These are phyloP conservation scores for Siniperca scherzeri DNA, from an alignment of 2,797 vertebrate species.

Conservation along the genomic window DNA sequence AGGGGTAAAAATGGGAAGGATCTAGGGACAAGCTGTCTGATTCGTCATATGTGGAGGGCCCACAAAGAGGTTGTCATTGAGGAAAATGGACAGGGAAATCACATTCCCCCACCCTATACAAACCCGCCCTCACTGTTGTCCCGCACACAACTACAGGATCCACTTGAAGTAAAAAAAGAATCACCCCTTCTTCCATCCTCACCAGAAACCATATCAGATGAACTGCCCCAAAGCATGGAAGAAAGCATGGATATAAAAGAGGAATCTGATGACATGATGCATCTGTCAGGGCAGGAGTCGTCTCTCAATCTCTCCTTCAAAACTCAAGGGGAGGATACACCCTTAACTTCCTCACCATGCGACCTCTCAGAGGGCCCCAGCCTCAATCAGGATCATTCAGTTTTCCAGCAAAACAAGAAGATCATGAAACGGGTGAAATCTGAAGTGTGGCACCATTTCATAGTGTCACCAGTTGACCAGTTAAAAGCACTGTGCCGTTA, in stretches of 20 bases:
- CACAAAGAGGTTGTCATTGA: slow-evolving; percentile 96
- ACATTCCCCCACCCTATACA: slow-evolving; percentile 92
- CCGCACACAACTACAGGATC: slow-evolving; percentile 86
- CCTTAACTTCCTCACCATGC: slow-evolving; percentile 86
- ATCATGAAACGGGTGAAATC: slow-evolving; percentile 96
- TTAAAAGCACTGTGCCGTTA: slow-evolving; percentile 96
- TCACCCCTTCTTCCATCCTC: slow-evolving; percentile 84
- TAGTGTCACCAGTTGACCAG: slow-evolving; percentile 93
- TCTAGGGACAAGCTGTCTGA: slow-evolving; percentile 97
- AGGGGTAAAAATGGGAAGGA: slow-evolving; percentile 98
- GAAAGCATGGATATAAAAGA: slow-evolving; percentile 83
- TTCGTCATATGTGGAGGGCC: slow-evolving; percentile 98
- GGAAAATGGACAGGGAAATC: slow-evolving; percentile 92
- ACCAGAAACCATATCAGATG: slow-evolving; percentile 89
- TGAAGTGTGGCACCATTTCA: slow-evolving; percentile 98
- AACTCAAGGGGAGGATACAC: slow-evolving; percentile 83
- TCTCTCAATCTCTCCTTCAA: slow-evolving; percentile 87
- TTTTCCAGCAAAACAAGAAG: slow-evolving; percentile 96
- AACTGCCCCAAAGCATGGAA: slow-evolving; percentile 81
- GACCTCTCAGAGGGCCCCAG: slow-evolving; percentile 83
- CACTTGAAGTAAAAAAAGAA: slow-evolving; percentile 86
- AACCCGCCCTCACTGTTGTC: slow-evolving; percentile 91
- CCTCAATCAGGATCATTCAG: slow-evolving; percentile 83
- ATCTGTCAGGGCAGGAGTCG: slow-evolving; percentile 84
- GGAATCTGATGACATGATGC: slow-evolving; percentile 85